A percentile compares a stretch with the other conserved stretches of the same genome.
Conservation (phyloP, 2,888 invertebrate species). For the Eilema sororculum region DNA sequence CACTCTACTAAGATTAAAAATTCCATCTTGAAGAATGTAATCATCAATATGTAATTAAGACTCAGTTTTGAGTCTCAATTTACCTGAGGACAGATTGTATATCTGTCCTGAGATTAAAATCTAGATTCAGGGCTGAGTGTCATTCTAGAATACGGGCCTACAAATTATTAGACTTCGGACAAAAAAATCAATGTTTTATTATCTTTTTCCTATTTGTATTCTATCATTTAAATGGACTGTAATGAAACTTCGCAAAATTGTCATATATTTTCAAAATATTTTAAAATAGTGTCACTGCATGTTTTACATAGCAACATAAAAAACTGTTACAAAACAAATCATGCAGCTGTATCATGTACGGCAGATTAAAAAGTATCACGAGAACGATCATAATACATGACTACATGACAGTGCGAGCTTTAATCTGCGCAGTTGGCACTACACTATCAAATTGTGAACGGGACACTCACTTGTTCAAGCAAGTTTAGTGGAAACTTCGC, state of each 20-base stretch:
- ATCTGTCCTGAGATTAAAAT: too few relatives aligned
- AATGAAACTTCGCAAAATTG: not conserved
- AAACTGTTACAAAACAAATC: not conserved
- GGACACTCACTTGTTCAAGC: slow-evolving; percentile 14
- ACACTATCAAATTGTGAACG: slow-evolving; percentile 10
- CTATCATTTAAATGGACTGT: too few relatives aligned
- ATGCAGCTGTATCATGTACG: not conserved
- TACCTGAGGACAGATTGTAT: too few relatives aligned
- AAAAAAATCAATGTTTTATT: too few relatives aligned
- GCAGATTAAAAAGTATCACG: not conserved
- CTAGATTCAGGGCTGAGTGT: too few relatives aligned
- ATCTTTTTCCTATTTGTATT: too few relatives aligned
- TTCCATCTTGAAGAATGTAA: slow-evolving; percentile 20
- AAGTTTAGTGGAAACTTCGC: slow-evolving; percentile 1
- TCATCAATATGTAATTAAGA: not conserved
- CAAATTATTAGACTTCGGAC: too few relatives aligned
- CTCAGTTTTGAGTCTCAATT: too few relatives aligned
- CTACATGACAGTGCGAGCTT: not conserved
- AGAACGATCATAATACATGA: not conserved
- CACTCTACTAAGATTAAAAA: slow-evolving; percentile 32
- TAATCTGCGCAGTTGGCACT: not conserved
- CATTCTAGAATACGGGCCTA: too few relatives aligned
- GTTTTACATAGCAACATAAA: not conserved
- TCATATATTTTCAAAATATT: not conserved
- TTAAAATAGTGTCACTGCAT: not conserved